Conservation (phyloP, 2,113 vertebrate species). For the Parotia lawesii region DNA sequence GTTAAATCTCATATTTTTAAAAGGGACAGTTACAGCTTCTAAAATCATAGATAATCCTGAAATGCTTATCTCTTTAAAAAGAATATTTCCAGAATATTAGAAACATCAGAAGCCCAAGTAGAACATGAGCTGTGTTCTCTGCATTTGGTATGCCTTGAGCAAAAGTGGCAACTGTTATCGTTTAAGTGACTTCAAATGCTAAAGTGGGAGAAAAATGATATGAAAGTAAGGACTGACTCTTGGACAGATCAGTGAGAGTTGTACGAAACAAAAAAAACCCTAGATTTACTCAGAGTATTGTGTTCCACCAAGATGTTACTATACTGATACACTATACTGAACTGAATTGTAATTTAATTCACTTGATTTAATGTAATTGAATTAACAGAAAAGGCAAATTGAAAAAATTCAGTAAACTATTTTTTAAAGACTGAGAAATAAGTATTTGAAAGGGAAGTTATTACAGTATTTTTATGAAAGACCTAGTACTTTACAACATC, state of each 20-base stretch:
- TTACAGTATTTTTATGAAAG: neutral
- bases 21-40: neutral
- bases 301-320: neutral
- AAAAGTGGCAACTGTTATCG: neutral
- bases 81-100: neutral
- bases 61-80: neutral
- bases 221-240: neutral
- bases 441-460: neutral
- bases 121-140: neutral
- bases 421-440: neutral
- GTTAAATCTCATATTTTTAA: neutral
- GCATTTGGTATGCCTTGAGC: neutral
- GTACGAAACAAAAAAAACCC: neutral
- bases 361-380: neutral
- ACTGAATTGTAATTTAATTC: neutral
- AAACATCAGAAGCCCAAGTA: neutral
- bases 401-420: neutral
- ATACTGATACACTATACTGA: neutral
- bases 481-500: neutral
- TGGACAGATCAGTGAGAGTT: neutral
- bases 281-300: neutral
- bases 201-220: neutral
- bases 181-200: neutral
- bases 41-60: neutral
- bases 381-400: neutral